Percentiles rank a stretch among this genome's conserved stretches.
Evolutionary conservation across 1,140 invertebrate species (phyloP).

Genomic region (Triops cancriformis): DNA sequence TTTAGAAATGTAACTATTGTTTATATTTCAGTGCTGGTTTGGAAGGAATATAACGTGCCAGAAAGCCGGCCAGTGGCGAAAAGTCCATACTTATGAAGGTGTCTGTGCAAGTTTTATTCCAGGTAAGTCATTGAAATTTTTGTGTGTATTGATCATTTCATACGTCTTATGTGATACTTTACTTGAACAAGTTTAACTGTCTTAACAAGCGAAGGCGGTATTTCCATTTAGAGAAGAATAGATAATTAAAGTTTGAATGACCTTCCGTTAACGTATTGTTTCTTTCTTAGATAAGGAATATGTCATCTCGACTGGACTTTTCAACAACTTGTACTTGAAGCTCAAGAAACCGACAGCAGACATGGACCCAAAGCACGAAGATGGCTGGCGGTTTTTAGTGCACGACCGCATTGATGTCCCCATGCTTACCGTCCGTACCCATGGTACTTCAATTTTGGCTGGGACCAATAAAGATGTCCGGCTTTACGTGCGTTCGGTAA

Average conservation of each 20-base stretch:
- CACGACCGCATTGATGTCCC: not conserved
- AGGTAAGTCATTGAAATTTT: not conserved
- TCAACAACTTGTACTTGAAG: not conserved
- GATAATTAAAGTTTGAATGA: too few relatives aligned
- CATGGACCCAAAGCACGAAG: not conserved
- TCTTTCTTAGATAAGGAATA: not conserved
- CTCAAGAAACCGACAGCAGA: not conserved
- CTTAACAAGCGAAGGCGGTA: too few relatives aligned
- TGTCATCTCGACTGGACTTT: not conserved
- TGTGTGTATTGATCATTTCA: too few relatives aligned
- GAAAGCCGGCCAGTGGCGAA: not conserved
- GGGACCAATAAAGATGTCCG: not conserved
- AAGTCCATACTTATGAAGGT: not conserved
- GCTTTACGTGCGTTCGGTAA: not conserved
- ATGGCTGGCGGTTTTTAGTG: conserved; percentile 4
- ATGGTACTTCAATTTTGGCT: not conserved
- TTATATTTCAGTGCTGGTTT: not conserved
- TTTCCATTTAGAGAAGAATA: too few relatives aligned
- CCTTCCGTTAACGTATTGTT: not conserved
- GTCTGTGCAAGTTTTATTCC: not conserved
- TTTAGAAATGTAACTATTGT: not conserved
- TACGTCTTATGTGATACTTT: too few relatives aligned
- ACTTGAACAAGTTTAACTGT: too few relatives aligned
- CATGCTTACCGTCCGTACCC: not conserved
- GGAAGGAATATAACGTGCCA: not conserved